Evolutionary conservation across 2,797 vertebrate species (phyloP).

Genomic region (Coccyzus lansbergi): DNA sequence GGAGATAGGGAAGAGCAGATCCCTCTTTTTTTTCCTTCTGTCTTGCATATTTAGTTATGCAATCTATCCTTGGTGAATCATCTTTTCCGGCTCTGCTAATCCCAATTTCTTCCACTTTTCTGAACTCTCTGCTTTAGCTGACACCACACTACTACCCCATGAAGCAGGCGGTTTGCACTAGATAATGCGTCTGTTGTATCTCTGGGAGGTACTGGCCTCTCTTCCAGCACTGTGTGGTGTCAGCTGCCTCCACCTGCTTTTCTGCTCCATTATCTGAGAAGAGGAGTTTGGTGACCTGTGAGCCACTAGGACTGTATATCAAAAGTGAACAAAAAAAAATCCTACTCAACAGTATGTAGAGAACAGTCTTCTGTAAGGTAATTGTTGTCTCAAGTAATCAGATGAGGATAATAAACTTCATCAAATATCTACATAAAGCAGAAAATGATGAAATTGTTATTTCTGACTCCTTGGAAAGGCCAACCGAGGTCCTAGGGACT

Average conservation of each 20-base stretch:
- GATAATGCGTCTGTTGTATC: fast-evolving
- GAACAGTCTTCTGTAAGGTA: background rate
- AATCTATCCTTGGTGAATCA: fast-evolving
- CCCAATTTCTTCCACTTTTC: background rate
- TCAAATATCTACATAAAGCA: background rate
- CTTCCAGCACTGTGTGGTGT: fast-evolving
- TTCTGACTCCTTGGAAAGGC: background rate
- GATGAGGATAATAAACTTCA: background rate
- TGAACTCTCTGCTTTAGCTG: background rate
- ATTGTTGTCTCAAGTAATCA: background rate
- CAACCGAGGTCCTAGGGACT: fast-evolving
- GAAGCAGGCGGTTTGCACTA: background rate
- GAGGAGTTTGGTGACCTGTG: background rate
- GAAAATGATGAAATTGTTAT: fast-evolving
- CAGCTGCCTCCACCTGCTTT: background rate
- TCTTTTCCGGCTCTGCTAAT: background rate
- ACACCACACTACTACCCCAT: fast-evolving
- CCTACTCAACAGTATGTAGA: no score
- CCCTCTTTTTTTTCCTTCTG: background rate
- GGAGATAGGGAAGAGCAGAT: background rate
- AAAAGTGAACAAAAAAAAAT: no score
- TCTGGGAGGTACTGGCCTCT: background rate
- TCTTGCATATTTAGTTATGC: fast-evolving
- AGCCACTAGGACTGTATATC: background rate
- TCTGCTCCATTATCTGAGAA: background rate